Base-by-base conservation (phyloP, 2,888 invertebrate species). In the Coenonympha glycerion region DNA sequence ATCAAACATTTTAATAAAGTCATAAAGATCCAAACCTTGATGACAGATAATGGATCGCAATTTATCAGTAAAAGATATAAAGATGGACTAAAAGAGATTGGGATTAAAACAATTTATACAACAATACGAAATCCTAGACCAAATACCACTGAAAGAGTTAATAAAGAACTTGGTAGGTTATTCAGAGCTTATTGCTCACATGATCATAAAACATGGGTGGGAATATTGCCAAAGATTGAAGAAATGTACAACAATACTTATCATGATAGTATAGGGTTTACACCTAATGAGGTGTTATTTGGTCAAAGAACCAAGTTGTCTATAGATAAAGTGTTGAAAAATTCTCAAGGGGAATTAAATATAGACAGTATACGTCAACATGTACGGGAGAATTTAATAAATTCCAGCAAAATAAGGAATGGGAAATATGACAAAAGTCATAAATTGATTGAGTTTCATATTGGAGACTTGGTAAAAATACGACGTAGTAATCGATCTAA, bases 61-160 rank as follows among this genome's bases (percentile, higher is more conserved):
- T 61, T 61, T 22, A 6, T 13, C 2, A 49, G 49, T n/a, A 42
- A 40, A 9, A 0, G 13, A 0, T 59, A 58, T 56, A 47, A 18
- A 6, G 19, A 44, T 6, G 8, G 1, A 1, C 19, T 60, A 22
- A 13, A 3, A 3, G 15, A 44, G 1, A 6, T 40, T 2, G 46
- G 40, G 0, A 49, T 60, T 6, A 55, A 53, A 19, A 3, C 49
- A 0, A 30, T 55, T 0, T 36, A 59, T 22, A 61, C 62, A 0
- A 58, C 63, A 0, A 55, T 64, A 0, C 13, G 60, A 1, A 62
- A 62, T 24, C 62, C 62, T 0, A 16, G 61, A 0, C 62, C 58
- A 3, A 64, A 62, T 37, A 49, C 42, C 0, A 56, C 55, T 0
- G 62, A 62, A 26, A 41, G 61, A 2, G 59, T 61, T 1, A 64